Evolutionary conservation across 2,113 vertebrate genomes (phyloP), one percentile per base, ranked within the genome.

Genomic region (Emydocephalus ijimae): DNA sequence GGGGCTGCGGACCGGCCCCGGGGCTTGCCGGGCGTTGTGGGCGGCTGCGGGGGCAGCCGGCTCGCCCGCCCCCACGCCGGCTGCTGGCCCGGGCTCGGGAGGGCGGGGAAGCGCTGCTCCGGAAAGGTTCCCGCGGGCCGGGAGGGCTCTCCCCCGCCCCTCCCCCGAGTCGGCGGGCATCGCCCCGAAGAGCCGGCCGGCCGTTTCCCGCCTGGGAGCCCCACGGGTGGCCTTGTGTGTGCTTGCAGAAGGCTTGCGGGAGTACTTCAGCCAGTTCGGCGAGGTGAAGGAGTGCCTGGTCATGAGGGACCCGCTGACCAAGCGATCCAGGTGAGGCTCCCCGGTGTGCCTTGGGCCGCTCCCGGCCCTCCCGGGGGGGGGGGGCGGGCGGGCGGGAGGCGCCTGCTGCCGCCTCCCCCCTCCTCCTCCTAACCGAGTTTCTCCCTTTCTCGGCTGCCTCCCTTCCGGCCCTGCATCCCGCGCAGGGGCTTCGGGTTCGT

Each of bases 251-350:
- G 99, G 99, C 96, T 97, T 99, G 98, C 99, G 99, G 96, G 99
- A 99, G 95, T 99, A 99, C 98, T 99, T 99, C 97, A 98, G 99
- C 98, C 99, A 99, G 98, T 99, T 99, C 96, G 99, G 99, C 92
- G 99, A 99, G 96, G 99, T 99, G 98, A 99, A 99, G 97, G 99
- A 99, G 99, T 99, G 99, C 97, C 99, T 99, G 98, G 99, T 99
- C 98, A 99, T 99, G 99, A 98, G 99, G 97, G 99, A 99, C 98
- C 99, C 99, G 93, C 98, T 99, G 98, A 99, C 99, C 96, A 99
- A 99, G 98, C 98, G 99, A 97, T 99, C 99, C 97, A 99, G 99
- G 99, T 99, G 98, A 99, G 98, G 96, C 95, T 96, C 97, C 96
- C 96, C 97, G 95, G 96, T 48, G 94, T 55, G 94, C 86, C 95